Conservation (phyloP, 2,113 vertebrate genomes). For the Amphiprion ocellaris region DNA sequence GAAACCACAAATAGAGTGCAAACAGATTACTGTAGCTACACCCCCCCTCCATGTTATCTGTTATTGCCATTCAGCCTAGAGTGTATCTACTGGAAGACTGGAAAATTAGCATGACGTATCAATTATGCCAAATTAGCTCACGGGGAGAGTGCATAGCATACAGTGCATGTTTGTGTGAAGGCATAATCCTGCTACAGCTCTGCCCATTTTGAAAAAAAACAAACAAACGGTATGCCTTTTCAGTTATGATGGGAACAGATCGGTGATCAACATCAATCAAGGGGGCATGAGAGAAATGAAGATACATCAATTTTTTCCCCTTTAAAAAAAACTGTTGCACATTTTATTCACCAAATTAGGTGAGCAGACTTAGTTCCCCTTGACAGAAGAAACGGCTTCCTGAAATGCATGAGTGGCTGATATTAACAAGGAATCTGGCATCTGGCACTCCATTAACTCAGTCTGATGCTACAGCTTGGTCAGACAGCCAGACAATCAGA, state of each 20-base stretch:
- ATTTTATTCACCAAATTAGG: conserved; percentile 66
- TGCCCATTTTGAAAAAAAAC: conserved; percentile 14
- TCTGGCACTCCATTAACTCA: conserved; percentile 73
- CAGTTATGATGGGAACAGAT: conserved; percentile 40
- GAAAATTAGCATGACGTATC: conserved; percentile 16
- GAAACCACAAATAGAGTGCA: conserved; percentile 13
- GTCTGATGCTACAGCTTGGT: conserved; percentile 56
- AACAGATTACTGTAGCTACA: conserved; percentile 20
- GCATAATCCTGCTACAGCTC: conserved; percentile 3
- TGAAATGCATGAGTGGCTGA: conserved; percentile 82
- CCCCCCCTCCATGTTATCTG: not conserved
- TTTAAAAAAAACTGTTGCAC: conserved; percentile 30
- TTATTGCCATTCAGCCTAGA: conserved; percentile 13
- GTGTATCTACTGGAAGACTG: not conserved
- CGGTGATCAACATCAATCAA: conserved; percentile 54
- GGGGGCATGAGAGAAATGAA: conserved; percentile 46
- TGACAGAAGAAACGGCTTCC: conserved; percentile 66
- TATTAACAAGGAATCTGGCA: conserved; percentile 81
- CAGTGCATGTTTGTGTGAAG: conserved; percentile 12
- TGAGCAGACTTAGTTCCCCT: conserved; percentile 63
- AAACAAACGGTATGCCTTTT: conserved; percentile 26
- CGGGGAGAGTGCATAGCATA: not conserved
- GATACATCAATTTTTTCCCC: conserved; percentile 1
- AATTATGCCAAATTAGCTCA: conserved; percentile 14
- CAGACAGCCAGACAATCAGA: conserved; percentile 55